Percentiles rank a stretch among this genome's conserved stretches.
Conservation (phyloP, 2,888 invertebrate species). For the Emmelina monodactyla region DNA sequence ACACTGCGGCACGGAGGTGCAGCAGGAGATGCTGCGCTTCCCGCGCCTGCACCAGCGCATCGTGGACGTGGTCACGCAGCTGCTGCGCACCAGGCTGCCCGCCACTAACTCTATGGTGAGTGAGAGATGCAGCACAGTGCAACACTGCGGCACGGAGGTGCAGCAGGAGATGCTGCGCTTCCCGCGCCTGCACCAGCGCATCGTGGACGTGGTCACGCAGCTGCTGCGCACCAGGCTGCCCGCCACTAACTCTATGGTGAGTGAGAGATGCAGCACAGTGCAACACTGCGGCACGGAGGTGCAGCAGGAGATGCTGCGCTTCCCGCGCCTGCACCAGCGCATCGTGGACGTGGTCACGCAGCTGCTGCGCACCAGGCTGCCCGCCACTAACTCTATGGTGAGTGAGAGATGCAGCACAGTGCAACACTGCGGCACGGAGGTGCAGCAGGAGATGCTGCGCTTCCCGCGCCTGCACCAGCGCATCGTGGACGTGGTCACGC, state of each 20-base stretch:
- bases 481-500: conserved; percentile 98
- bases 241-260: conserved; percentile 93
- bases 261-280: no score
- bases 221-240: conserved; percentile 91
- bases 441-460: conserved; percentile 95
- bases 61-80: conserved; percentile 95
- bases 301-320: conserved; percentile 96
- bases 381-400: conserved; percentile 95
- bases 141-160: conserved; percentile 97
- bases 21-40: conserved; percentile 97
- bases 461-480: conserved; percentile 98
- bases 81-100: conserved; percentile 88
- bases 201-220: conserved; percentile 97
- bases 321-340: conserved; percentile 96
- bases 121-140: no score
- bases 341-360: conserved; percentile 99
- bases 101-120: conserved; percentile 33
- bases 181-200: conserved; percentile 95
- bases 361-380: conserved; percentile 88
- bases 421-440: conserved; percentile 97
- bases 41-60: conserved; percentile 97
- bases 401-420: no score
- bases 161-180: conserved; percentile 98
- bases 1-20: conserved; percentile 97
- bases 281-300: conserved; percentile 98